Base-by-base conservation (phyloP, 1,140 invertebrate species). In the Megalopta genalis region DNA sequence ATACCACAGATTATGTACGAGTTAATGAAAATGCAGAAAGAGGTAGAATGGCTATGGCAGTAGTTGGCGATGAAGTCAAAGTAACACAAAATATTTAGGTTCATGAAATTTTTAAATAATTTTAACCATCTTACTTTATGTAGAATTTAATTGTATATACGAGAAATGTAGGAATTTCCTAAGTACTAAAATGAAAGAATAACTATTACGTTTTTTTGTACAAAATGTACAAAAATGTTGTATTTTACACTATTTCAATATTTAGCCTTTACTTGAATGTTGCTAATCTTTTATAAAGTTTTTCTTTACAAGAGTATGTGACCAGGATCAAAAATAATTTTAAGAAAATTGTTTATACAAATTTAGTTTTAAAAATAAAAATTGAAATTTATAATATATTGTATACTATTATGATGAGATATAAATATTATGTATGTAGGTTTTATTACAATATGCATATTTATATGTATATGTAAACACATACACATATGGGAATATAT, bases 1-100 rank as follows among this genome's bases (percentile, higher is more conserved):
- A 87, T 23, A 73, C 94, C 37, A 92, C 92, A 78, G 93, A 93
- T 85, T 95, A 95, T 91, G 94, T 95, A 79, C 88, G 94, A 91
- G 92, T 95, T 23, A 92, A 91, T 12, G 91, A 93, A 64, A 92
- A 91, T 68, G 69, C 90, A 69, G 92, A 94, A 92, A 92, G 90
- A 62, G 87, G 87, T 76, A 80, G 79, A 86, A 87, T 86, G 54
- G 88, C 88, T 52, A 46, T 90, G 37, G 87, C 70, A 64, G 85
- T 88, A 63, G 88, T 90, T 18, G 86, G 87, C 49, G 70, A 86
- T 60, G 89, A 91, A 81, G 86, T 90, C 52, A 80, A 75, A 87
- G 85, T 82, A 69, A 85, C 67, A 6, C 86, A 87, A 72, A 69
- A 83, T 71, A 76, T 21, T 59, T 87, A 49, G 85, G 69, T 32